These are phyloP conservation scores for Caenorhabditis virilis DNA, from an alignment of 2,888 invertebrate species.

Conservation along the genomic window DNA sequence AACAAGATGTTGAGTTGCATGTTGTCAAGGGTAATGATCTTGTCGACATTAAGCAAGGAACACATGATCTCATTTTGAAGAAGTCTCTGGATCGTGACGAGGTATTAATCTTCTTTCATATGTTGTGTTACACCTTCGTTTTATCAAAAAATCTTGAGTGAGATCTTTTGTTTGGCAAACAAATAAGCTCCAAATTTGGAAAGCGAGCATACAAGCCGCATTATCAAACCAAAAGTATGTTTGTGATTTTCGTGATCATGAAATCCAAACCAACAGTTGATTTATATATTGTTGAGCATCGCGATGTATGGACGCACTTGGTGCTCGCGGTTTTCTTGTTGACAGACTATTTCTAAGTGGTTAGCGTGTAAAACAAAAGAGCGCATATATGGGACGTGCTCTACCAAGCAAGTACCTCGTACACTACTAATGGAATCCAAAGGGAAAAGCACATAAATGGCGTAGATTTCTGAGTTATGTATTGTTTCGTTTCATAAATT, in stretches of 20 bases:
- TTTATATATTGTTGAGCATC: slow-evolving; percentile 22
- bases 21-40: slow-evolving; percentile 57
- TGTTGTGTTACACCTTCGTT: no score
- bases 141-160: no score
- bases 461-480: no score
- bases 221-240: neutral
- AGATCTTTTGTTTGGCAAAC: no score
- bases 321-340: no score
- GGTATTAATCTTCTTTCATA: slow-evolving; percentile 35
- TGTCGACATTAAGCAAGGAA: slow-evolving; percentile 51
- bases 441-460: no score
- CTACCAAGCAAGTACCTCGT: no score
- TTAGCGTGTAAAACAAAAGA: slow-evolving; percentile 54
- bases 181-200: no score
- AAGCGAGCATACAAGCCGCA: neutral
- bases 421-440: slow-evolving; percentile 27
- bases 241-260: slow-evolving; percentile 22
- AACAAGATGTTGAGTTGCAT: slow-evolving; percentile 44
- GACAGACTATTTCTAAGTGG: slow-evolving; percentile 42
- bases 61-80: slow-evolving; percentile 54
- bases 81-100: slow-evolving; percentile 61
- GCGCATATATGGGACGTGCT: slow-evolving; percentile 18
- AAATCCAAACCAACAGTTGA: slow-evolving; percentile 9
- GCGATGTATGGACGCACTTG: slow-evolving; percentile 14
- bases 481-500: no score